Conservation (phyloP, 2,888 invertebrate species). For the Dioctria linearis region DNA sequence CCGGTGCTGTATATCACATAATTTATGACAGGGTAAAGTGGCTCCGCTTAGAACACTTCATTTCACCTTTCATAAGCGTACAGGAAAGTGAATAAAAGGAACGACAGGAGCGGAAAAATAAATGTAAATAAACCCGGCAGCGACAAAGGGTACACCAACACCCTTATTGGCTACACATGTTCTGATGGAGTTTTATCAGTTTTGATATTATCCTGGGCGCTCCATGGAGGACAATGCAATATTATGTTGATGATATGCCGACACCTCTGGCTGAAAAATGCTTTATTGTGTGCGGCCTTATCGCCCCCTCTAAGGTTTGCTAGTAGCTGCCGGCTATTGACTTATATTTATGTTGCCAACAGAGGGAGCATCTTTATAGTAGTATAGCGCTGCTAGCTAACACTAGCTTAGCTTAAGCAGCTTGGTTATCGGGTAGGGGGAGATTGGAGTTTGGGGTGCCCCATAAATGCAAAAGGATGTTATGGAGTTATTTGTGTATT, state of each 20-base stretch:
- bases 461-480: neutral
- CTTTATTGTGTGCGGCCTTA: conserved; percentile 30
- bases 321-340: neutral
- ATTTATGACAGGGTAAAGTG: conserved; percentile 53
- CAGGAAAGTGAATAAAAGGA: conserved; percentile 46
- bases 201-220: conserved; percentile 24
- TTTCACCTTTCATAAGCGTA: conserved; percentile 51
- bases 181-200: conserved; percentile 26
- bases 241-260: conserved; percentile 45
- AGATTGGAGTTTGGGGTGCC: neutral
- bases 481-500: conserved; percentile 31
- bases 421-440: neutral
- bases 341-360: neutral
- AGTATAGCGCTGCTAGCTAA: too few species aligned
- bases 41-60: conserved; percentile 53
- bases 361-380: neutral
- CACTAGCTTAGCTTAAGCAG: too few species aligned
- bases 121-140: conserved; percentile 46
- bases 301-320: neutral
- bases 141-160: conserved; percentile 24
- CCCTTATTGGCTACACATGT: conserved; percentile 45
- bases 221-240: conserved; percentile 43
- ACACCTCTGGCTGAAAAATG: conserved; percentile 47
- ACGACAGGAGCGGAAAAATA: conserved; percentile 50
- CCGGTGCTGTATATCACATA: conserved; percentile 45